These are phyloP conservation scores for Goniozus legneri DNA, from an alignment of 1,140 invertebrate species.

Conservation along the genomic window DNA sequence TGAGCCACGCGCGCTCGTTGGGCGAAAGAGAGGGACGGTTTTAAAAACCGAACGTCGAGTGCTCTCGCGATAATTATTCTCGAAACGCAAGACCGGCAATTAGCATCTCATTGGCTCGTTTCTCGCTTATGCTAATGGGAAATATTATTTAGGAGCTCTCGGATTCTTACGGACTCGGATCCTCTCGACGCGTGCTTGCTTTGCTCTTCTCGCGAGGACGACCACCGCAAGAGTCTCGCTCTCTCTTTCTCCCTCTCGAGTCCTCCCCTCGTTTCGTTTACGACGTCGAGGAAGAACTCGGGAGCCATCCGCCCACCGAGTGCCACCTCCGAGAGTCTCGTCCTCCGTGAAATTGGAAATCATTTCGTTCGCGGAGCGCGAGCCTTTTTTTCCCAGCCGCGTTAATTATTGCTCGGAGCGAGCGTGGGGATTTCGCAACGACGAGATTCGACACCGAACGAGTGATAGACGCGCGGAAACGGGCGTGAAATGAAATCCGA, in stretches of 20 bases:
- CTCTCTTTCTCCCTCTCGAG: constrained; percentile 12
- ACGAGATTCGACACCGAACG: background rate
- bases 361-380: background rate
- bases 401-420: background rate
- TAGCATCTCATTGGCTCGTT: constrained; percentile 49
- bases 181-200: constrained; percentile 6
- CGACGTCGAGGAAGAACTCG: constrained; percentile 19
- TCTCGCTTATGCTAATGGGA: constrained; percentile 41
- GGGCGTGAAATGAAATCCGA: background rate
- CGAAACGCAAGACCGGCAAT: constrained; percentile 36
- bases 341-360: background rate
- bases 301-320: constrained; percentile 33
- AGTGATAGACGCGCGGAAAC: background rate
- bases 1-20: too few species aligned
- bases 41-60: background rate
- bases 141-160: constrained; percentile 37
- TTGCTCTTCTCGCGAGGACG: constrained; percentile 2
- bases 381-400: background rate
- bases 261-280: constrained; percentile 23
- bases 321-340: constrained; percentile 11
- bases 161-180: constrained; percentile 6
- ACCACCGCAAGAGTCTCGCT: background rate
- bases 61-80: constrained; percentile 34
- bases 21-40: constrained; percentile 3
- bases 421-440: too few species aligned